Conservation (phyloP, 2,888 invertebrate genomes). For the Mimachlamys varia region DNA sequence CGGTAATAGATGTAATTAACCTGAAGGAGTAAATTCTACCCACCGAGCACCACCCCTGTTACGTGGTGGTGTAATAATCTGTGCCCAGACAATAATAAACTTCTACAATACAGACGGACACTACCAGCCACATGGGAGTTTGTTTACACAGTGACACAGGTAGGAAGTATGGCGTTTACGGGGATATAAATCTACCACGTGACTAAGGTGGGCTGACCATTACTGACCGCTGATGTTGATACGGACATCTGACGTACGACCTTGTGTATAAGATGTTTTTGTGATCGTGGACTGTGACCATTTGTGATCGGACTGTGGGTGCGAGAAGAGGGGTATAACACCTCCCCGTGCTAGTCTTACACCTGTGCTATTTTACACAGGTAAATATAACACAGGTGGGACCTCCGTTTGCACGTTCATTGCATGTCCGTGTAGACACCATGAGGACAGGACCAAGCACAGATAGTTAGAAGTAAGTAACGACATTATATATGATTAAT, state of each 20-base stretch:
- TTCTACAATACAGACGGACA: too few species aligned
- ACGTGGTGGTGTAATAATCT: too few species aligned
- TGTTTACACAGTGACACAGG: not conserved
- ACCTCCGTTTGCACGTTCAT: not conserved
- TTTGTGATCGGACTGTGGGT: too few species aligned
- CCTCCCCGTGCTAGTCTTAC: too few species aligned
- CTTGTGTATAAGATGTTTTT: too few species aligned
- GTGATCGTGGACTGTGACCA: too few species aligned
- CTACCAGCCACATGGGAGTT: not conserved
- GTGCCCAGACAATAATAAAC: too few species aligned
- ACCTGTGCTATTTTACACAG: not conserved
- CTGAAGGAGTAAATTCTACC: too few species aligned
- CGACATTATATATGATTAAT: not conserved
- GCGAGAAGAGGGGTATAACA: too few species aligned
- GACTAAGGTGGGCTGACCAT: not conserved
- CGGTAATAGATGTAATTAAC: too few species aligned
- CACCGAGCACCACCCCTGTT: too few species aligned
- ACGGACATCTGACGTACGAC: not conserved
- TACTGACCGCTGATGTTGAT: not conserved
- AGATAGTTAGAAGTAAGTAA: not conserved
- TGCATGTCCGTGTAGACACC: not conserved
- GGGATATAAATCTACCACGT: not conserved
- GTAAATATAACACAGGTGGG: not conserved
- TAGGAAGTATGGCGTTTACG: not conserved
- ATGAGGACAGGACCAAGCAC: not conserved